Evolutionary conservation across 92 coral and sea anemone species (phyloP), one percentile per base, ranked within the genome.

Genomic region (Zoanthus gigantus): DNA sequence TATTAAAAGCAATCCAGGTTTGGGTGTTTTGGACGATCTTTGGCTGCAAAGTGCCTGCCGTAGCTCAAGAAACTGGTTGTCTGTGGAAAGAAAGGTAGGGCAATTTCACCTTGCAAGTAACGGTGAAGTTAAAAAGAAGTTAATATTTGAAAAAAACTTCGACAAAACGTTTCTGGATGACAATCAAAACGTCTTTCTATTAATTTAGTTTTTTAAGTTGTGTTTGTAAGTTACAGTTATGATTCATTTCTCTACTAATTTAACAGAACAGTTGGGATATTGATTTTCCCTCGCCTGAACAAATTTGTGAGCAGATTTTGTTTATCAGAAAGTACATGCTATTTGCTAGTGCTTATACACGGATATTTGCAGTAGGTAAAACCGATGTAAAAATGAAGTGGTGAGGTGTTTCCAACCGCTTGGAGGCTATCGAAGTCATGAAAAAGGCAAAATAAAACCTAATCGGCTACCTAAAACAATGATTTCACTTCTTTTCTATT

Each of bases 71-170:
- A 4, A 8, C 66, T 11, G 61, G 15, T 9, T 81, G 85, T 52
- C 52, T 81, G 7, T 81, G 85, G 85, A 81, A 66, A 31, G 74
- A 42, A 30, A 81, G 85, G 85, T 81, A 46, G 45, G 85, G 12
- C 28, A 65, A 65, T 18, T 23, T 42, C 47, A 73, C 45, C 45
- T 73, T 12, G 30, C 23, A 66, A 65, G 11, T 57, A 80, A 23
- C 9, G n/a, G 42, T 30, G 34, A 76, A 76, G 17, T 47, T 57
- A 23, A 23, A 23, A 23, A 23, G 23, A 23, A 23, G 23, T 23
- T 57, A 16, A 34, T 56, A 45, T 78, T 61, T 61, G 29, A 63
- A 63, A 63, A 66, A 74, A 46, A 71, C 9, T 6, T 9, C 6
- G 31, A 7, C 56, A 79, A 60, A 30, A 12, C 30, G 37, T 77